Base-by-base conservation (phyloP, 2,888 invertebrate genomes). In the Dione vanillae region DNA sequence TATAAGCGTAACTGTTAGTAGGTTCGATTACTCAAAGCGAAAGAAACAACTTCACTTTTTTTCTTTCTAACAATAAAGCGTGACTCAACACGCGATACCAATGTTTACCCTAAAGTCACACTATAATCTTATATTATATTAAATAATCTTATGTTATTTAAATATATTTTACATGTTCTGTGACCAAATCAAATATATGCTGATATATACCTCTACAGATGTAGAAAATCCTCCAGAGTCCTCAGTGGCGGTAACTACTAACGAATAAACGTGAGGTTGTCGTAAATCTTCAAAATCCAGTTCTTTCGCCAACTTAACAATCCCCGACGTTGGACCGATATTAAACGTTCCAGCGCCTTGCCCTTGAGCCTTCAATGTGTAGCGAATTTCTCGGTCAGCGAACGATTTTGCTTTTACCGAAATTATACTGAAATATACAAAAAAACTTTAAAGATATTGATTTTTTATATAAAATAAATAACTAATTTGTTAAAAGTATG, bases 391-490 rank as follows among this genome's bases (percentile, higher is more conserved):
- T 68, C 98, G 96, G 89, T 98, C 98, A 74, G 99, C 99, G 85
- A 99, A 99, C 0, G 99, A 98, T 89, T 98, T 98, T 3, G 99
- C 99, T 93, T 98, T 98, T 76, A 99, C 98, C 45, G 98, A 98
- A 86, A 99, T 98, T 68, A 99, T 98, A 87, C 98, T 99, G 95
- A 71, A 94, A 70, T 61, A 54, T 76, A 10, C 73, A 64, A 71
- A 49, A 45, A 47, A 12, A 7, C 35, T 49, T 19, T 19, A 49
- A 10, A 11, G 11, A 49, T 49, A 49, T 10, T 19, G 19, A 10
- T 10, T 49, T 11, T n/a, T 10, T 14, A 7, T n/a, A 45, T n/a
- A 45, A 14, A n/a, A 43, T 43, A 43, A 49, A 10, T 49, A 11
- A 49, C n/a, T n/a, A n/a, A n/a, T 11, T 49, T 16, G 6, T 19